phyloP scores from a whole-genome alignment of 2,888 invertebrate species.

The Diplolepis rosae region DNA sequence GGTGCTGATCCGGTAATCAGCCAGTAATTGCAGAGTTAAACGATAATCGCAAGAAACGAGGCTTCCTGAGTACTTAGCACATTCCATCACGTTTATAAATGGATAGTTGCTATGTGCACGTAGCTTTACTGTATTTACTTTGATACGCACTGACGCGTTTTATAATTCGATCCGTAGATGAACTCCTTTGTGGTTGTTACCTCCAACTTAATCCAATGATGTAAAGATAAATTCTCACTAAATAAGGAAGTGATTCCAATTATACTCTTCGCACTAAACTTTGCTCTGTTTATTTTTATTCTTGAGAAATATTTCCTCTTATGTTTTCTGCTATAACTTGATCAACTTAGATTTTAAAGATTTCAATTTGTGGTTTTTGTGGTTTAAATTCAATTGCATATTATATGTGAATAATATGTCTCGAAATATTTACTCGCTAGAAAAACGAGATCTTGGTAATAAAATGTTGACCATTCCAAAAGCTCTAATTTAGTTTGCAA shows the following conservation, averaged over 20 bases:
- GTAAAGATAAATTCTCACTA: neutral
- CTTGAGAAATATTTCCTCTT: neutral
- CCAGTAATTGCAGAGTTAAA: constrained; percentile 48
- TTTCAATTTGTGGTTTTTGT: neutral
- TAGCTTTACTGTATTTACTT: constrained; percentile 35
- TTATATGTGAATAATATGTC: too few relatives aligned
- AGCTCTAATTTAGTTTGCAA: neutral
- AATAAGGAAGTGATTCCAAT: constrained; percentile 9
- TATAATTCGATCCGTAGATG: constrained; percentile 9
- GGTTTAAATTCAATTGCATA: too few relatives aligned
- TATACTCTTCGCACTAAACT: neutral
- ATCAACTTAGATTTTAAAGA: neutral
- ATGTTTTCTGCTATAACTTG: neutral
- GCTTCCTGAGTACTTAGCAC: constrained; percentile 56
- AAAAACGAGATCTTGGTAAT: too few relatives aligned
- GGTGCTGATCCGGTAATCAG: constrained; percentile 53
- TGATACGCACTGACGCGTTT: constrained; percentile 4
- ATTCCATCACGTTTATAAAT: constrained; percentile 60
- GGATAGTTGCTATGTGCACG: constrained; percentile 25
- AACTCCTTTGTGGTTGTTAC: neutral
- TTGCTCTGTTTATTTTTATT: neutral
- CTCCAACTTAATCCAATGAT: neutral
- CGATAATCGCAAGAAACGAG: constrained; percentile 51
- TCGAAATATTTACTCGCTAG: too few relatives aligned
- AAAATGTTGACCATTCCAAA: neutral